These are phyloP conservation scores for Onychomys arenicola DNA, from an alignment of 2,797 vertebrate genomes.

Conservation along the genomic window DNA sequence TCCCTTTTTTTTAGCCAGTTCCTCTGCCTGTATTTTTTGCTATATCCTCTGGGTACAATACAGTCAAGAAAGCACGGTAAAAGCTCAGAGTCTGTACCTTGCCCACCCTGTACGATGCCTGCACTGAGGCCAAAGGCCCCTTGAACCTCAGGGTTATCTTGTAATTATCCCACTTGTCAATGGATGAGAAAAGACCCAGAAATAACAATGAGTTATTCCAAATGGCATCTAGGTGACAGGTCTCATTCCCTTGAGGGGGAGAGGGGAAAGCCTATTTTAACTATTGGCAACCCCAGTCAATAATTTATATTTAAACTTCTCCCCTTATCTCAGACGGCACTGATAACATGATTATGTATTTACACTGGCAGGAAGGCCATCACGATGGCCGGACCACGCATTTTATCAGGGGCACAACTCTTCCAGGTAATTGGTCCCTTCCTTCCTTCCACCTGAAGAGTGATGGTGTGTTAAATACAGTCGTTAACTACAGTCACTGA, in stretches of 20 bases:
- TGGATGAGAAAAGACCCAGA: not conserved
- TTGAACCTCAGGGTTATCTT: conserved; percentile 54
- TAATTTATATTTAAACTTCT: conserved; percentile 64
- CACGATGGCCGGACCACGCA: conserved; percentile 48
- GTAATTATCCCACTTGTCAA: not conserved
- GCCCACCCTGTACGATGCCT: not conserved
- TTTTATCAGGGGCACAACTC: conserved; percentile 28
- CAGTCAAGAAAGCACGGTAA: conserved; percentile 18
- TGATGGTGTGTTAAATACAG: conserved; percentile 55
- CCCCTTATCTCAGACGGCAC: not conserved
- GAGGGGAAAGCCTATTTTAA: conserved; percentile 67
- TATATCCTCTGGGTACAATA: not conserved
- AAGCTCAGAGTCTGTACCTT: conserved; percentile 26
- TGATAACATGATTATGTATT: not conserved
- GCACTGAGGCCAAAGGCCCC: not conserved
- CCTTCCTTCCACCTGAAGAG: conserved; percentile 84
- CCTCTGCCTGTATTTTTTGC: conserved; percentile 40
- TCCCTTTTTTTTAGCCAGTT: conserved; percentile 49
- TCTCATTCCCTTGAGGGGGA: not conserved
- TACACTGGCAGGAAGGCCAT: not conserved
- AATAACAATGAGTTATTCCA: conserved; percentile 60
- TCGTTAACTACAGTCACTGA: conserved; percentile 44
- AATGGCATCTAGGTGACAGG: conserved; percentile 55
- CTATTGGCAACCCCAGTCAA: conserved; percentile 8
- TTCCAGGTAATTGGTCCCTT: conserved; percentile 73